Evolutionary conservation across 2,888 invertebrate species (phyloP).

Genomic region (Drosophila crucigera): DNA sequence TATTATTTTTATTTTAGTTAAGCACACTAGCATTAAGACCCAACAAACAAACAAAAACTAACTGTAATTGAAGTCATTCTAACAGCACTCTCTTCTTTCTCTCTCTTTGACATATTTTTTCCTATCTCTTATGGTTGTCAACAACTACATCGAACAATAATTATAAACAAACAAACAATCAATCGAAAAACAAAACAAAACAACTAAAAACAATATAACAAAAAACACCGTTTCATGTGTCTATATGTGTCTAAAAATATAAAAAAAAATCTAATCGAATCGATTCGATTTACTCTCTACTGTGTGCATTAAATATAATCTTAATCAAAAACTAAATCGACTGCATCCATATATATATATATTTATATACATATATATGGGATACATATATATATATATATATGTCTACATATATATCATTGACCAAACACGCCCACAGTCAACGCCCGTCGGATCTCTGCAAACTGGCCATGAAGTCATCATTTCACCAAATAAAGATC

Average conservation of each 20-base stretch:
- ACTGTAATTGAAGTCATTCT: slow-evolving; percentile 62
- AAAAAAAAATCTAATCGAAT: not conserved
- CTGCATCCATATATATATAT: slow-evolving; percentile 41
- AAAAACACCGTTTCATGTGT: slow-evolving; percentile 58
- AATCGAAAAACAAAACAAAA: slow-evolving; percentile 14
- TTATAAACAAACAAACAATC: slow-evolving; percentile 15
- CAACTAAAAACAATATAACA: slow-evolving; percentile 32
- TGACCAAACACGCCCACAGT: slow-evolving; percentile 87
- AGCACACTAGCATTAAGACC: slow-evolving; percentile 35
- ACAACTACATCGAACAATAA: slow-evolving; percentile 38
- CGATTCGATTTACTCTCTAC: slow-evolving; percentile 19
- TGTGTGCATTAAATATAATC: slow-evolving; percentile 29
- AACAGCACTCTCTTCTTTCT: slow-evolving; percentile 67
- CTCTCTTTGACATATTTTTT: slow-evolving; percentile 57
- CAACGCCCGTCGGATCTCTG: slow-evolving; percentile 96
- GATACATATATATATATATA: not conserved
- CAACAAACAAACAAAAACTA: slow-evolving; percentile 44
- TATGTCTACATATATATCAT: slow-evolving; percentile 28
- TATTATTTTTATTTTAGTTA: not conserved
- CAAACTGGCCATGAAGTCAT: slow-evolving; percentile 96
- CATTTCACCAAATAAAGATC: slow-evolving; percentile 95
- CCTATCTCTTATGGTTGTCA: slow-evolving; percentile 31
- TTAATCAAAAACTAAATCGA: slow-evolving; percentile 44
- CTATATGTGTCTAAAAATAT: slow-evolving; percentile 56
- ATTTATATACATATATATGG: not conserved